Evolutionary conservation across 2,888 invertebrate genomes (phyloP).

Genomic region (Calameuta pallipes): DNA sequence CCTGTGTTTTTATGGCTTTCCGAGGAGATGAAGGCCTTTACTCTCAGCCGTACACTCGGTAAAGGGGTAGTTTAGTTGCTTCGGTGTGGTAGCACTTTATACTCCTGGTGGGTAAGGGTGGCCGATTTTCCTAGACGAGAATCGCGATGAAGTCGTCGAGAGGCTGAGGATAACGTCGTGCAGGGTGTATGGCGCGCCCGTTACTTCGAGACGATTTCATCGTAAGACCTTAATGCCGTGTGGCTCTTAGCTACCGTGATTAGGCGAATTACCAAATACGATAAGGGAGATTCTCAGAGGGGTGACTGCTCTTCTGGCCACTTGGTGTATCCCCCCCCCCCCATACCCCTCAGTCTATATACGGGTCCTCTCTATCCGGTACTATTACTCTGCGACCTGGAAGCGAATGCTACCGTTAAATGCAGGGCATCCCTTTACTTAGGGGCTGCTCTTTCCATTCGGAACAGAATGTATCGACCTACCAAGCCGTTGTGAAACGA

Average conservation of each 20-base stretch:
- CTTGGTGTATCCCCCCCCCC: background rate
- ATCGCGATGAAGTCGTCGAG: conserved; percentile 1
- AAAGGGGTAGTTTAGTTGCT: background rate
- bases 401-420: conserved; percentile 21
- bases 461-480: background rate
- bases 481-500: background rate
- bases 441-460: conserved; percentile 15
- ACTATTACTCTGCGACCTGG: background rate
- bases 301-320: background rate
- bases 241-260: conserved; percentile 35
- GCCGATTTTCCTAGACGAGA: background rate
- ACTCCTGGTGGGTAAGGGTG: background rate
- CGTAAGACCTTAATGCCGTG: conserved; percentile 37
- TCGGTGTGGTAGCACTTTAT: background rate
- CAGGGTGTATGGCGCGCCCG: background rate
- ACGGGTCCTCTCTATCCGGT: background rate
- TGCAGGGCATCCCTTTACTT: conserved; percentile 15
- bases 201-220: conserved; percentile 24
- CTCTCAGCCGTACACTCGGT: background rate
- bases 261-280: conserved; percentile 43
- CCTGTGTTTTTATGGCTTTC: conserved; percentile 16
- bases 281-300: conserved; percentile 27
- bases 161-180: background rate
- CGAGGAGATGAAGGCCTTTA: background rate
- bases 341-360: background rate